Conservation (phyloP, 2,797 vertebrate species). For the Myotis findleyi region DNA sequence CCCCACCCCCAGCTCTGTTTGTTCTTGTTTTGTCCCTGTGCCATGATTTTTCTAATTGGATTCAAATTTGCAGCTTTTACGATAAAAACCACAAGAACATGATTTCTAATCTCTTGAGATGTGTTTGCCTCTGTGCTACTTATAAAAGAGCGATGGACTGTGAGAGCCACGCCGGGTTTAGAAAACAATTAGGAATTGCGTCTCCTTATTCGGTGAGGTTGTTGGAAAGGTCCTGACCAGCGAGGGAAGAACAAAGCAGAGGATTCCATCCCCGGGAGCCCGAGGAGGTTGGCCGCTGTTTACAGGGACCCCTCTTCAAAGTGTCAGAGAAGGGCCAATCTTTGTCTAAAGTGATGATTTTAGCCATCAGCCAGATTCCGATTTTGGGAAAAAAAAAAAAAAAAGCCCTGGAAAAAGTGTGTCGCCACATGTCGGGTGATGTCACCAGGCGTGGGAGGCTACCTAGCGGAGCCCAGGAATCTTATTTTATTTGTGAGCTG, state of each 20-base stretch:
- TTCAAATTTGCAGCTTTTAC: constrained; percentile 76
- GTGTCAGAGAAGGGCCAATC: background rate
- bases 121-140: background rate
- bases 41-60: constrained; percentile 45
- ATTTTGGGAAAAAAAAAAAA: background rate
- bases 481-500: constrained; percentile 12
- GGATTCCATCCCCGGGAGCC: accelerated
- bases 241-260: background rate
- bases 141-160: background rate
- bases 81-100: constrained; percentile 67
- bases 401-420: background rate
- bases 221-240: background rate
- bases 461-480: background rate
- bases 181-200: background rate
- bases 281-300: accelerated
- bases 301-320: background rate
- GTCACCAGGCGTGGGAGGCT: background rate
- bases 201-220: background rate
- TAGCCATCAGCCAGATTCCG: constrained; percentile 3
- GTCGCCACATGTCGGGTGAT: background rate
- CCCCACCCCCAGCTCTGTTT: constrained; percentile 48
- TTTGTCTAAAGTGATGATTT: background rate
- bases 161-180: background rate
- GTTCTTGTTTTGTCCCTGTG: constrained; percentile 27
- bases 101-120: constrained; percentile 66